Conservation (phyloP, 1,140 invertebrate genomes). For the Neodiprion virginianus region DNA sequence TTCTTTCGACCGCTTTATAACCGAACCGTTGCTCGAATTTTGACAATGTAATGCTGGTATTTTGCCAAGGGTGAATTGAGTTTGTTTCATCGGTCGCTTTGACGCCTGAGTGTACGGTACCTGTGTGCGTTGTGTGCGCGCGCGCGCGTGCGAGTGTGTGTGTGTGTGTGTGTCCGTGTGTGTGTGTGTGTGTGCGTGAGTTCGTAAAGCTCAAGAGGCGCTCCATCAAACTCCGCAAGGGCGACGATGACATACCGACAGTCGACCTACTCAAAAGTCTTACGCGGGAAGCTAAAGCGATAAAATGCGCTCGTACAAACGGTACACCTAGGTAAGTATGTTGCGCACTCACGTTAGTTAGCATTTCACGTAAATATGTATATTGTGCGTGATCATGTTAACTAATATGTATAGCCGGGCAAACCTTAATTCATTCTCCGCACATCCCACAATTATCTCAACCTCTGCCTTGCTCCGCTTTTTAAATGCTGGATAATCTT, state of each 20-base stretch:
- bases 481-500: too few relatives aligned
- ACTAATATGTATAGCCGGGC: too few relatives aligned
- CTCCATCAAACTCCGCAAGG: neutral
- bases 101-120: neutral
- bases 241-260: neutral
- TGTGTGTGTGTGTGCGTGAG: too few relatives aligned
- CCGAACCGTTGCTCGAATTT: too few relatives aligned
- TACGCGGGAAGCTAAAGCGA: neutral
- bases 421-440: too few relatives aligned
- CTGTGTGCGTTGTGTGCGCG: neutral
- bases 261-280: slow-evolving; percentile 5
- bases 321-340: too few relatives aligned
- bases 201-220: neutral
- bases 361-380: too few relatives aligned
- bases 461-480: too few relatives aligned
- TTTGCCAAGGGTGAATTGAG: neutral
- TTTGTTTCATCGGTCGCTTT: neutral
- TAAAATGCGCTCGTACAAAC: neutral
- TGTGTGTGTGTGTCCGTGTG: neutral
- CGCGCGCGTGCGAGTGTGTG: neutral
- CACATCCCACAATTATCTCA: too few relatives aligned
- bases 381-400: too few relatives aligned
- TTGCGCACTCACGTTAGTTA: too few relatives aligned
- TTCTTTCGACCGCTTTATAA: too few relatives aligned
- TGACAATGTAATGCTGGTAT: neutral